These are phyloP conservation scores for Propithecus perrieri DNA, from an alignment of 2,797 vertebrate species.

Conservation along the genomic window DNA sequence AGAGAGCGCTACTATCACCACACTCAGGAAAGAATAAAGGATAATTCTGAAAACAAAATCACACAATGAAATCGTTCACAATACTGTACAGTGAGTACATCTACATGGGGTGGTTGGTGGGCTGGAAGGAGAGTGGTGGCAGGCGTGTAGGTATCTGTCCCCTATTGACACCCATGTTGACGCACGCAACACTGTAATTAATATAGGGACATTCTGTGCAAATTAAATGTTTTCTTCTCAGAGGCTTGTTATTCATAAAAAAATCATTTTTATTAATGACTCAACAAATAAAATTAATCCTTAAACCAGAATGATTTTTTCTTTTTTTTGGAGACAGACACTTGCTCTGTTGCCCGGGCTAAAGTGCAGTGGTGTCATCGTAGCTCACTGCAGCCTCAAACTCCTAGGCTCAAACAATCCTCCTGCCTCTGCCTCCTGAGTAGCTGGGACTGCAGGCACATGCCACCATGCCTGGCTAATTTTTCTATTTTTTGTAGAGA, in stretches of 20 bases:
- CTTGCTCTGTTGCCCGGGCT: not conserved
- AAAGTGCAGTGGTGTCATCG: not conserved
- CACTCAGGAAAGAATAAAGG: not conserved
- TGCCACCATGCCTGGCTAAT: not conserved
- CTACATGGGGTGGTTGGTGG: not conserved
- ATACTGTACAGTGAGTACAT: not conserved
- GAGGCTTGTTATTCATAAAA: slow-evolving; percentile 14
- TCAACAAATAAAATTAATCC: slow-evolving; percentile 35
- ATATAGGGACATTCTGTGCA: not conserved
- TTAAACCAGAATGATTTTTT: slow-evolving; percentile 54
- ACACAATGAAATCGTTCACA: not conserved
- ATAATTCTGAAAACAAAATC: not conserved
- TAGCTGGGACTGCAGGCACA: not conserved
- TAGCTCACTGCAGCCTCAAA: not conserved
- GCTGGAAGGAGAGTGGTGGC: not conserved
- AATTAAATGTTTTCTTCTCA: not conserved
- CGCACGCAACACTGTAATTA: not conserved
- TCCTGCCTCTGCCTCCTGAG: not conserved
- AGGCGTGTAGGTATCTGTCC: not conserved
- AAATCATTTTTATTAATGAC: slow-evolving; percentile 11
- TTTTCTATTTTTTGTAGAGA: not conserved
- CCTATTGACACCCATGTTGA: not conserved
- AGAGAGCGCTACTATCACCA: not conserved
- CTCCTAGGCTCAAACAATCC: not conserved
- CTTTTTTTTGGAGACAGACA: not conserved